Evolutionary conservation across 2,888 invertebrate species (phyloP), one percentile per base, ranked within the genome.

Genomic region (Sclerodermus sp.): DNA sequence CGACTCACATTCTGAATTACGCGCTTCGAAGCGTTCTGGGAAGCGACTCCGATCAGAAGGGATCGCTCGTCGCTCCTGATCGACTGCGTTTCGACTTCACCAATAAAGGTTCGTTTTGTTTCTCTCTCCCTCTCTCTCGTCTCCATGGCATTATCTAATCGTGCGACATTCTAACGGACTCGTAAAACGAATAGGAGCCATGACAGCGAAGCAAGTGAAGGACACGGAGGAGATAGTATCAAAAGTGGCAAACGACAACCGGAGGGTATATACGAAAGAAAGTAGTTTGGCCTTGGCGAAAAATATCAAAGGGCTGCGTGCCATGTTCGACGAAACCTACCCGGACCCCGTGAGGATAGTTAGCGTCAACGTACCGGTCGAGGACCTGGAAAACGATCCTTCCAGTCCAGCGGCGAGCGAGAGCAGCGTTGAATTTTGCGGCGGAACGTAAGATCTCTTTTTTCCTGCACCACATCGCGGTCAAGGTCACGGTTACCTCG

Each of bases 251-350:
- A 80, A 81, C 56, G 83, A 86, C 51, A 91, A 94, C 74, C 85
- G 88, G 63, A 80, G 82, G 51, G 93, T 99, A 32, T 97, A 87
- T 79, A 92, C 96, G 5, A 93, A 92, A 79, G 91, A 95, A 66
- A 86, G 94, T 0, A 83, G 85, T 48, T 82, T 99, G 50, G 84
- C 85, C 37, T 81, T 89, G 50, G 99, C 99, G 12, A 96, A 96
- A 82, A 88, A 89, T 58, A 92, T 96, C 57, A 87, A 90, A 59
- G 96, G 96, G 2, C 81, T 97, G 34, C 86, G 99, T 57, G 99
- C 99, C 16, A 96, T 99, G 80, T 99, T 99, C 81, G 98, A 96
- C 77, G 98, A 99, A 83, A 92, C 94, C 10, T 99, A 99, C 78
- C 98, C 98, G 1, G 98, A 99, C 82, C 96, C 98, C 5, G 93